Evolutionary conservation across 2,113 vertebrate genomes (phyloP).

Genomic region (Gnathochromis pfefferi): DNA sequence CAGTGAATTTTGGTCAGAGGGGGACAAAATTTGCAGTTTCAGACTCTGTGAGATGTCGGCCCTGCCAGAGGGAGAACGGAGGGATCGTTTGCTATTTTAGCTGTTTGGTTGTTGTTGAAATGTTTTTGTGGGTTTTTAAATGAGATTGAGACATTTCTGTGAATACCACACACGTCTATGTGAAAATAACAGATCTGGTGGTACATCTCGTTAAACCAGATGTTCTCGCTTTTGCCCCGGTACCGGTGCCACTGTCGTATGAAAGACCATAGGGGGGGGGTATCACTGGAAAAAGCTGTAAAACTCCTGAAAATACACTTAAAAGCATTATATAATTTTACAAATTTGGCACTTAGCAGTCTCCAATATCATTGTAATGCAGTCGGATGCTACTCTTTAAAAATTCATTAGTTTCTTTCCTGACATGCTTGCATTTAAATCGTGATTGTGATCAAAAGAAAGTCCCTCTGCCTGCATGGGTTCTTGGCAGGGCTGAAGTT

Average conservation of each 20-base stretch:
- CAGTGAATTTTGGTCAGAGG: neutral
- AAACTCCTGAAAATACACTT: neutral
- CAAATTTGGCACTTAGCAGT: neutral
- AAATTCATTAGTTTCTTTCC: accelerated
- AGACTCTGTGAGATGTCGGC: neutral
- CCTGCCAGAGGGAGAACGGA: neutral
- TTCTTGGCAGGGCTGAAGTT: neutral
- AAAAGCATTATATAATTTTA: neutral
- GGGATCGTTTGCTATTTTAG: neutral
- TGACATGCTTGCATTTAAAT: neutral
- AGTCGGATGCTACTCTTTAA: neutral
- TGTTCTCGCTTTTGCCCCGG: accelerated
- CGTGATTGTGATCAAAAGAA: neutral
- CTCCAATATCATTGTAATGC: neutral
- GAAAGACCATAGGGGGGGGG: accelerated
- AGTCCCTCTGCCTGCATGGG: neutral
- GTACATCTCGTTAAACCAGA: neutral
- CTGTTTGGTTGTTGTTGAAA: neutral
- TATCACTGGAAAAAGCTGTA: neutral
- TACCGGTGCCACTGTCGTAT: neutral
- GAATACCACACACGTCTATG: neutral
- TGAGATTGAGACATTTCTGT: neutral
- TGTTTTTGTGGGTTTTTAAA: neutral
- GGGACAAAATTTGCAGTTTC: neutral
- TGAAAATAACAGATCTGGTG: neutral